Conservation (phyloP, 2,797 vertebrate genomes). For the Syngnathus rostellatus region DNA sequence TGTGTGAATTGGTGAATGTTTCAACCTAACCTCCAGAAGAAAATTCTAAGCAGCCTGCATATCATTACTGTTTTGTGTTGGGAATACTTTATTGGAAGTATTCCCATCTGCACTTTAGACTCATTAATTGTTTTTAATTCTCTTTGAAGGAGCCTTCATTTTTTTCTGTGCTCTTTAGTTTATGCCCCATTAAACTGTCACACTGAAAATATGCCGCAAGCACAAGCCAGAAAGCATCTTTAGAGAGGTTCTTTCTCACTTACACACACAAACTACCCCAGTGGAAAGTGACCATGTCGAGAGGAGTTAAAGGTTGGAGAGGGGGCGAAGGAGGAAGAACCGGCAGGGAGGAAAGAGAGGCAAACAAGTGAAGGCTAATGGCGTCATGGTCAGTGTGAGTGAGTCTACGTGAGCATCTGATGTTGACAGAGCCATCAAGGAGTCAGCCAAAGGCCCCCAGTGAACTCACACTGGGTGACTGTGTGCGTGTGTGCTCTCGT, state of each 20-base stretch:
- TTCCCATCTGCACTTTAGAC: constrained; percentile 12
- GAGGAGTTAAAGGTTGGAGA: constrained; percentile 20
- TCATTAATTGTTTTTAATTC: constrained; percentile 20
- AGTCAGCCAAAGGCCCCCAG: constrained; percentile 62
- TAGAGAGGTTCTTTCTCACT: constrained; percentile 12
- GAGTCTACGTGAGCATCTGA: constrained; percentile 56
- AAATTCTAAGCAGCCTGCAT: background rate
- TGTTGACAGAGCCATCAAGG: constrained; percentile 59
- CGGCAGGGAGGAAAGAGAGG: constrained; percentile 23
- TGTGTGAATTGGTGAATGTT: background rate
- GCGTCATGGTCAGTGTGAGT: constrained; percentile 48
- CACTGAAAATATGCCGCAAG: constrained; percentile 9
- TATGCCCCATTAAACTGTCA: constrained; percentile 43
- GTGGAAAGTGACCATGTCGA: constrained; percentile 20
- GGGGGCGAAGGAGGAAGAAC: constrained; percentile 24
- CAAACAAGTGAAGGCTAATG: constrained; percentile 20
- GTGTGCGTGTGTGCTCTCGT: constrained; percentile 9
- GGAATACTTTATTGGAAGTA: constrained; percentile 9
- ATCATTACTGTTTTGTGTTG: constrained; percentile 28
- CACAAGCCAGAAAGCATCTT: constrained; percentile 18
- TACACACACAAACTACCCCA: constrained; percentile 28
- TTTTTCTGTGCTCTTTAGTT: constrained; percentile 16
- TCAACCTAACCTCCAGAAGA: background rate
- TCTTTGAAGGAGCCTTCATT: constrained; percentile 25
- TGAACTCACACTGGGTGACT: constrained; percentile 37